These are phyloP conservation scores for Cetoscarus ocellatus DNA, from an alignment of 2,797 vertebrate genomes.

Conservation along the genomic window DNA sequence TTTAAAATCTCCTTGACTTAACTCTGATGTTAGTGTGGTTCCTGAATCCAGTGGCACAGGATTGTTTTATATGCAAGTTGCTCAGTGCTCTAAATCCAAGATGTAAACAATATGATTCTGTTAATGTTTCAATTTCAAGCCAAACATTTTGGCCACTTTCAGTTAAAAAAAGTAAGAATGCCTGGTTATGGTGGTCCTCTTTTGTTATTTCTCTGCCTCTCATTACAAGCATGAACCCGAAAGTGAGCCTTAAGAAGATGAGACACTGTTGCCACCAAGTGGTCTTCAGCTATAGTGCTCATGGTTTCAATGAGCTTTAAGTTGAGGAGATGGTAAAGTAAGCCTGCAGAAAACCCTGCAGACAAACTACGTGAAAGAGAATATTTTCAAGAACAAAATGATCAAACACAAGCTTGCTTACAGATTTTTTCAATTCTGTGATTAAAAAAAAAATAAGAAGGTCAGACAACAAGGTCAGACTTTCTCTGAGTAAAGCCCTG, in stretches of 20 bases:
- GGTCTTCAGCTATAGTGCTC: constrained; percentile 51
- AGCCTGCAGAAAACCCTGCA: constrained; percentile 5
- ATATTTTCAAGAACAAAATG: constrained; percentile 14
- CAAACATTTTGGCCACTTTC: not conserved
- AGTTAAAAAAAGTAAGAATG: not conserved
- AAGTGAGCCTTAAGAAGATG: constrained; percentile 38
- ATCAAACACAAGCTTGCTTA: not conserved
- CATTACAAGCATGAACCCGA: constrained; percentile 6
- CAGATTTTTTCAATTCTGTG: not conserved
- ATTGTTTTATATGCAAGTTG: not conserved
- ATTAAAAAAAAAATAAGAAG: constrained; percentile 1
- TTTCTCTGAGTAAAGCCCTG: constrained; percentile 1
- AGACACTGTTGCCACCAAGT: constrained; percentile 84
- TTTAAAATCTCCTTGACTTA: not conserved
- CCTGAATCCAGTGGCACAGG: not conserved
- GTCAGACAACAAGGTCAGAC: constrained; percentile 38
- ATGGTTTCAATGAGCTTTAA: constrained; percentile 2
- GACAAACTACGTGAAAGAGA: not conserved
- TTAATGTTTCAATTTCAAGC: not conserved
- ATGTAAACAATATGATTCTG: no score
- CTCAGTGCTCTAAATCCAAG: no score
- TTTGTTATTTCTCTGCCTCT: constrained; percentile 11
- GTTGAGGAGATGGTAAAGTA: not conserved
- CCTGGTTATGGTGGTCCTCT: not conserved
- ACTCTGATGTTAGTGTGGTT: constrained; percentile 1